Base-by-base conservation (phyloP, 2,888 invertebrate genomes). In the Iselma pallidipennis region DNA sequence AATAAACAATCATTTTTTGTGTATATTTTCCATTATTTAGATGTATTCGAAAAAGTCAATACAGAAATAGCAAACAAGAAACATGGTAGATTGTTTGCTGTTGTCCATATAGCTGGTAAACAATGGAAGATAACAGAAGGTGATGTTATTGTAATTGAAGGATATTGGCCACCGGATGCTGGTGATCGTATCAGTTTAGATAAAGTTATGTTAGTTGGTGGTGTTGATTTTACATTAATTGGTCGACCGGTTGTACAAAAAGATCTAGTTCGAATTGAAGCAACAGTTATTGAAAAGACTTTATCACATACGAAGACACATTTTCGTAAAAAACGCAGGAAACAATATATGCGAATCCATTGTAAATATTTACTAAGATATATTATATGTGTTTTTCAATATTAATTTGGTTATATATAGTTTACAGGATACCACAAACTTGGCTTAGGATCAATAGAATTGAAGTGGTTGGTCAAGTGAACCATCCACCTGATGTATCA, bases 111-210 rank as follows among this genome's bases (percentile, higher is more conserved):
- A 16, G 84, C 89, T 63, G 94, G 94, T 10, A 92, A 91, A 80
- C 95, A 95, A 75, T 92, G 90, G 81, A 91, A 94, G 81, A 85
- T 96, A 0, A 94, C 94, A 0, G 85, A 89, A 60, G 94, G 91
- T n/a, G 96, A 96, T 81, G 83, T 95, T 2, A 85, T 96, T 26
- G 84, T 94, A 0, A 83, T 95, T 0, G 91, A 92, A 81, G 93
- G 93, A 0, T 88, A 89, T 74, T 94, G 94, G 93, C 90, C 92
- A 28, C 94, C 94, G 1, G 88, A 87, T 55, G 85, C 88, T 57
- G 93, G 94, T 0, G 95, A 95, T 75, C 82, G 88, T 80, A 86
- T 96, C 55, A 88, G 86, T 65, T 81, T 95, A 50, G 93, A 95
- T 73, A 96, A 96, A 84, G 91, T 85, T 16, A 45, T 96, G 52